These are phyloP conservation scores for Oncorhynchus mykiss DNA, from an alignment of 2,113 vertebrate species.

Conservation along the genomic window DNA sequence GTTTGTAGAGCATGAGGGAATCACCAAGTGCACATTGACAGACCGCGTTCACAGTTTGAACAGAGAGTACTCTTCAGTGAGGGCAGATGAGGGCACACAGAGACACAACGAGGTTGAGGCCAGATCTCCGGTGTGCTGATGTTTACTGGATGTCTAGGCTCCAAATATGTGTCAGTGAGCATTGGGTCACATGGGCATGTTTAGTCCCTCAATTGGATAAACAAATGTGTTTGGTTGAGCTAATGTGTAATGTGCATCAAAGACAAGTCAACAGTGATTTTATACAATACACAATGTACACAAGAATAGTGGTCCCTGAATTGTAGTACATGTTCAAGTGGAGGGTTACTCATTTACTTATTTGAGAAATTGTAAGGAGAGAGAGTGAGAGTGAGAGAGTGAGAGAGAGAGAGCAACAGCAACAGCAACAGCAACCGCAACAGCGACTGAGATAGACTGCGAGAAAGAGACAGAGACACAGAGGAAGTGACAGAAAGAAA, in stretches of 20 bases:
- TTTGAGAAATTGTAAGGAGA: too few species aligned
- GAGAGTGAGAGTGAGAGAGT: background rate
- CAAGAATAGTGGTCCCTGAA: background rate
- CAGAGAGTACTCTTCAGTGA: background rate
- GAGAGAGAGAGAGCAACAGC: too few species aligned
- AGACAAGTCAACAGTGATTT: background rate
- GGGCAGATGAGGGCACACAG: too few species aligned
- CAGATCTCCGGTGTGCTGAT: background rate
- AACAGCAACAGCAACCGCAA: too few species aligned
- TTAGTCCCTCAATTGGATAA: too few species aligned
- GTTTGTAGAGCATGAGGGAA: constrained; percentile 41
- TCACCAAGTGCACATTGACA: background rate
- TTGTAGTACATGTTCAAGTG: background rate
- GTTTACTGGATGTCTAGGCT: background rate
- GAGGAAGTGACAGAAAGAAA: background rate
- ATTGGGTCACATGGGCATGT: too few species aligned
- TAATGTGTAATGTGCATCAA: background rate
- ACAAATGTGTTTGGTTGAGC: background rate
- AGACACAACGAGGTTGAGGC: background rate
- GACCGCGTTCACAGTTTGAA: background rate
- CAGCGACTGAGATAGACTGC: background rate
- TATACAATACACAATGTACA: background rate
- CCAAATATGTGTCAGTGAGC: background rate
- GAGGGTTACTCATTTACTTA: background rate
- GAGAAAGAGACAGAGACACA: background rate